These are phyloP conservation scores for Psephotus haematonotus DNA, from an alignment of 2,113 vertebrate genomes.

Conservation along the genomic window DNA sequence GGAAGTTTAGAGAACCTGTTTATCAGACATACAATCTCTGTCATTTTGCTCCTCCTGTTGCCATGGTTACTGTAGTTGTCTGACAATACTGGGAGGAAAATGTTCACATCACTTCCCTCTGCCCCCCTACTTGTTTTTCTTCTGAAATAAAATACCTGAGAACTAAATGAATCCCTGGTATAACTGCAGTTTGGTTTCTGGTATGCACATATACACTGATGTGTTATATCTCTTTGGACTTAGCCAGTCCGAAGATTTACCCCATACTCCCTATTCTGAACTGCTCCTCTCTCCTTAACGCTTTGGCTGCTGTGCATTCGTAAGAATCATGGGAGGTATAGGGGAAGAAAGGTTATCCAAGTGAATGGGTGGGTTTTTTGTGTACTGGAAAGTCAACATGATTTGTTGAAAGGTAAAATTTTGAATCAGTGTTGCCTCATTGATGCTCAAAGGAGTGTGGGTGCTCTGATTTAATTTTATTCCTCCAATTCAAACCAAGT, in stretches of 20 bases:
- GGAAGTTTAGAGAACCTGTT: not conserved
- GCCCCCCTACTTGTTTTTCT: not conserved
- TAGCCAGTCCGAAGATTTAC: not conserved
- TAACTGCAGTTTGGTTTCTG: not conserved
- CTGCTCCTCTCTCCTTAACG: not conserved
- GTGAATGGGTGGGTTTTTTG: not conserved
- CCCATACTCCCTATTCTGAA: accelerated
- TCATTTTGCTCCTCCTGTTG: slow-evolving; percentile 19
- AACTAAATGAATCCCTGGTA: not conserved
- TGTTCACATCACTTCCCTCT: not conserved
- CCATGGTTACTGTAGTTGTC: not conserved
- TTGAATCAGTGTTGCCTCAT: not conserved
- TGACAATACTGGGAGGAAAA: slow-evolving; percentile 8
- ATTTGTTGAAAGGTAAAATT: not conserved
- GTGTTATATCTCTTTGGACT: not conserved
- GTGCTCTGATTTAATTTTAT: not conserved
- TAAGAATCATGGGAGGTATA: no score
- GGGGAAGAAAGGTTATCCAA: not conserved
- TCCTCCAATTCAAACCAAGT: not conserved
- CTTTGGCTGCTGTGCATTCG: not conserved
- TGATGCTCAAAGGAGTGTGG: not conserved
- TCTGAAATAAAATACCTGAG: not conserved
- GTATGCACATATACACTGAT: accelerated
- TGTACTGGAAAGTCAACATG: not conserved
- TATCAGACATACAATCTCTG: not conserved